Base-by-base conservation (phyloP, 2,113 vertebrate genomes). In the Nestor notabilis region DNA sequence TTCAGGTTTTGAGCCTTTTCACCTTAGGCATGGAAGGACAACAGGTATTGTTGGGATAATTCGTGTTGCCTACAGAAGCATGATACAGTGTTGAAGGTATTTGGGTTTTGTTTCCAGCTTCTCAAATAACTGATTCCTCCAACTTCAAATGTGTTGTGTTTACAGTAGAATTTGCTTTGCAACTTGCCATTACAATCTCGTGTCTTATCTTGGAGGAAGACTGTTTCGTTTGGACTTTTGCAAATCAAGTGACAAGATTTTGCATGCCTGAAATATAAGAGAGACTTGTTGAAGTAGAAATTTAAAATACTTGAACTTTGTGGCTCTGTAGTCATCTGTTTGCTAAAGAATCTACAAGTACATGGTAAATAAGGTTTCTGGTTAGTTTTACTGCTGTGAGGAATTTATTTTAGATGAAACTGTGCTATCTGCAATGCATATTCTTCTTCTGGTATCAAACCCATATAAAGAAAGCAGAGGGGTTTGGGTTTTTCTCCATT, bases 401-500 rank as follows among this genome's bases (percentile, higher is more conserved):
- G 18, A 76, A 72, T 74, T 33, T 43, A 53, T 50, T 81, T 68
- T 39, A 28, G 29, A 71, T 78, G 3, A 81, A 92, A 60, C 21
- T 47, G 16, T 63, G 5, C 66, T 76, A 33, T 19, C 17, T 66
- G 31, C 7, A 5, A 13, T 39, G 19, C n/a, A 56, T 55, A 46
- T 41, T 61, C 5, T 65, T 77, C 50, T 83, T 88, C 18, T 92
- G 27, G 19, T 74, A 65, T 91, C 64, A 87, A 86, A 25, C 10
- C 6, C 11, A 27, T 74, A 17, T 74, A 50, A 83, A 90, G 16
- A 47, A 76, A 90, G 31, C 21, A 10, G 17, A 52, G 46, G 11
- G 5, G 0, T 0, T 43, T 37, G 10, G 3, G 0, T 0, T 39
- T 41, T 82, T 68, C 76, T 20, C 9, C 3, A 27, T 82, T 82